Percentiles rank a stretch among this genome's conserved stretches.
Evolutionary conservation across 30 jellyfish, hydroid and myxozoan species (phyloP).

Genomic region (Sanderia malayensis): DNA sequence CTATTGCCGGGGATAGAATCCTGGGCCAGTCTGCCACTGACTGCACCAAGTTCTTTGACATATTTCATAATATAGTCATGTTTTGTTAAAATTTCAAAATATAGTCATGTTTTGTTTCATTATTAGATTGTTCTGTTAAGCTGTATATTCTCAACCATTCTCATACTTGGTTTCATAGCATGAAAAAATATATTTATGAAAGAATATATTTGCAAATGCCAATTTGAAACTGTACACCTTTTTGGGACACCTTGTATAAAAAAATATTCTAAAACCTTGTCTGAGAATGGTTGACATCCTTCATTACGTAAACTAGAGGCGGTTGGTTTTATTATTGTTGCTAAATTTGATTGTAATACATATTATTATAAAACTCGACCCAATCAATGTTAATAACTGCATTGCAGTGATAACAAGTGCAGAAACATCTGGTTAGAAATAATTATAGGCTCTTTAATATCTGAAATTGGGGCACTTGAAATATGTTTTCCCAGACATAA

Average conservation of each 20-base stretch:
- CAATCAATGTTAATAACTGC: not conserved
- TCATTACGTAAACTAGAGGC: not conserved
- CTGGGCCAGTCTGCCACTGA: too few species aligned
- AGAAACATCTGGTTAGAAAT: not conserved
- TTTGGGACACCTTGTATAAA: not conserved
- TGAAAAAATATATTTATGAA: too few species aligned
- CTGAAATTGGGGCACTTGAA: not conserved
- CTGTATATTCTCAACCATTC: too few species aligned
- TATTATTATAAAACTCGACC: conserved; percentile 1
- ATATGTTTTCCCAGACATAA: not conserved
- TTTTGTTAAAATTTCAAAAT: too few species aligned
- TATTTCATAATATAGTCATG: too few species aligned
- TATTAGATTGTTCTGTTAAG: too few species aligned
- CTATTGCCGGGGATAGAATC: too few species aligned
- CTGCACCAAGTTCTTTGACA: too few species aligned
- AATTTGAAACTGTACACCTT: not conserved
- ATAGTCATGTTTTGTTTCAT: too few species aligned
- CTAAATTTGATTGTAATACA: not conserved
- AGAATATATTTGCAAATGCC: not conserved
- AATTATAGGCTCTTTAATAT: not conserved
- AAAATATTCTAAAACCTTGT: not conserved
- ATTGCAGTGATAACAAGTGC: conserved; percentile 3
- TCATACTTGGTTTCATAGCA: too few species aligned
- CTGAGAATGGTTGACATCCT: too few species aligned
- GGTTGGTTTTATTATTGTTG: too few species aligned